Conservation (phyloP, 2,113 vertebrate species). For the Cephalopholis sonnerati region DNA sequence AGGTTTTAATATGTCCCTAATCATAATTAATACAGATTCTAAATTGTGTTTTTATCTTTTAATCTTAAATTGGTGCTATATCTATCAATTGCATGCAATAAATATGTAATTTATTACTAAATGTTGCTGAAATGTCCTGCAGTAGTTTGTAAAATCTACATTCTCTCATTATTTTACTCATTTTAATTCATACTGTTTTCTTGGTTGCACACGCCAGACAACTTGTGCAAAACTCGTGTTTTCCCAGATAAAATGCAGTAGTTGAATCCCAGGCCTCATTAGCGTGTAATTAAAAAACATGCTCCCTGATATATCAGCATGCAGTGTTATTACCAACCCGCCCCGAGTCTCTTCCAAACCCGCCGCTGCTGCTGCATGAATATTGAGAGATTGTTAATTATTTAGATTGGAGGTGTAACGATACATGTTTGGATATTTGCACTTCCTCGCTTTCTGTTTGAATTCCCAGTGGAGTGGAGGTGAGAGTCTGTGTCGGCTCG, state of each 20-base stretch:
- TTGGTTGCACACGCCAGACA: background rate
- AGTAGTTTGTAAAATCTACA: background rate
- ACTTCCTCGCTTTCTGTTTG: constrained; percentile 63
- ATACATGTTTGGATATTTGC: constrained; percentile 71
- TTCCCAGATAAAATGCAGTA: background rate
- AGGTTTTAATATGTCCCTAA: too few relatives aligned
- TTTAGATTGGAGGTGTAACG: constrained; percentile 61
- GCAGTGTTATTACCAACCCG: constrained; percentile 23
- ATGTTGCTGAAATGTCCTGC: background rate
- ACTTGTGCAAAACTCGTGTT: background rate
- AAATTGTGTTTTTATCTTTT: background rate
- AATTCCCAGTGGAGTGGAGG: constrained; percentile 59
- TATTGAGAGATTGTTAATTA: constrained; percentile 67
- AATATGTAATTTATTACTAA: background rate
- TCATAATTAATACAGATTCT: background rate
- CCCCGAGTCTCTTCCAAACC: background rate
- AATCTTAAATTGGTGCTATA: background rate
- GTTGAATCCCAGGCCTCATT: background rate
- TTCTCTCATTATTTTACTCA: background rate
- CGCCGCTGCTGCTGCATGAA: constrained; percentile 29
- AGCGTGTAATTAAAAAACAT: constrained; percentile 19
- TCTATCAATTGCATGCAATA: background rate
- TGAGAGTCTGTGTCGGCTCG: constrained; percentile 28
- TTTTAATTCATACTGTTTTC: background rate
- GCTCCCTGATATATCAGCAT: background rate